Conservation (phyloP, 2,797 vertebrate species). For the Semotilus atromaculatus region DNA sequence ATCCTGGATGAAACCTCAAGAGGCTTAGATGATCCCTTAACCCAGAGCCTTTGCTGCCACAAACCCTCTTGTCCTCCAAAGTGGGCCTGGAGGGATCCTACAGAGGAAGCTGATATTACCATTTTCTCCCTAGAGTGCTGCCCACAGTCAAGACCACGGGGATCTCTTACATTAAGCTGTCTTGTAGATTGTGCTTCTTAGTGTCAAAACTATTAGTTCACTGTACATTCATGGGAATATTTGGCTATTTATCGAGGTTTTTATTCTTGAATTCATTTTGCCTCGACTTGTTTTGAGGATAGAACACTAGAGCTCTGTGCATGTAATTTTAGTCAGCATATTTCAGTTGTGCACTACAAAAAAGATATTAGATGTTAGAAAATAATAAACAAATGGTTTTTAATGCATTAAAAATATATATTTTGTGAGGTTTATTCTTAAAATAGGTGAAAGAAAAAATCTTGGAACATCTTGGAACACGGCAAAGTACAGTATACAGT, state of each 20-base stretch:
- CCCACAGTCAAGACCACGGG: conserved; percentile 41
- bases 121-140: conserved; percentile 32
- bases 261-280: neutral
- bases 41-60: conserved; percentile 41
- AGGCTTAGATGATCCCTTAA: conserved; percentile 44
- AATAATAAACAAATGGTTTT: neutral
- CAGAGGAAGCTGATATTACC: conserved; percentile 42
- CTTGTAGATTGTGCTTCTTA: conserved; percentile 15
- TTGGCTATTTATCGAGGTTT: neutral
- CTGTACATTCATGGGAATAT: neutral
- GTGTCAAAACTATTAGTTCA: conserved; percentile 31
- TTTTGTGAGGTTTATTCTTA: neutral
- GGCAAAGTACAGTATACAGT: neutral
- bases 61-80: conserved; percentile 51
- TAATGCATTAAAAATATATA: neutral
- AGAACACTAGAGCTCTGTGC: neutral
- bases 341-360: neutral
- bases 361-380: neutral
- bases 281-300: neutral
- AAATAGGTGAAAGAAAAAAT: neutral
- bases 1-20: conserved; percentile 43
- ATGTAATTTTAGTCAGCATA: neutral
- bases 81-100: conserved; percentile 42
- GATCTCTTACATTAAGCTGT: conserved; percentile 45
- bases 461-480: neutral